Conservation (phyloP, 2,888 invertebrate genomes). For the Drosophila silvestris region DNA sequence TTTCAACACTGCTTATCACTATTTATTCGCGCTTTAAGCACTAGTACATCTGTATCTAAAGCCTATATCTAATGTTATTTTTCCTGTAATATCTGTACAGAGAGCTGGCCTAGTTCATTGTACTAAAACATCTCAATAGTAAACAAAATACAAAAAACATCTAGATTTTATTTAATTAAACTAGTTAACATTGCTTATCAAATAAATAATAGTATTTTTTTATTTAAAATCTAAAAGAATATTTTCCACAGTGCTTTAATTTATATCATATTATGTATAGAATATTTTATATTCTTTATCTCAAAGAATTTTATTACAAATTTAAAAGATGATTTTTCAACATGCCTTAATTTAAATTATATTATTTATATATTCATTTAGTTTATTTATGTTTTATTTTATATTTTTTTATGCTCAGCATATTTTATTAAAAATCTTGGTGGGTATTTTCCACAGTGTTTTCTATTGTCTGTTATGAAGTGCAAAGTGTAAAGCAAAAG, state of each 20-base stretch:
- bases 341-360: not conserved
- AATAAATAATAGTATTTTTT: not conserved
- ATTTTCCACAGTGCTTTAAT: not conserved
- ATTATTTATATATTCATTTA: not conserved
- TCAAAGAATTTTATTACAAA: not conserved
- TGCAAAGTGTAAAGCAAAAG: slow-evolving; percentile 77
- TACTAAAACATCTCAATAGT: no score
- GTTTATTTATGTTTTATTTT: not conserved
- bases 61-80: not conserved
- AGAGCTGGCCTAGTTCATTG: no score
- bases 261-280: not conserved
- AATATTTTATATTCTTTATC: not conserved
- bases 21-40: not conserved
- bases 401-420: not conserved
- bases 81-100: no score
- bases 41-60: not conserved
- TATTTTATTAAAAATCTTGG: not conserved
- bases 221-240: not conserved
- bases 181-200: not conserved
- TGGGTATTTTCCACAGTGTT: slow-evolving; percentile 29
- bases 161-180: not conserved
- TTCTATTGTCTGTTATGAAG: slow-evolving; percentile 75
- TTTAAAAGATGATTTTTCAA: fast-evolving
- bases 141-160: not conserved
- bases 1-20: fast-evolving